Conservation (phyloP, 2,797 vertebrate genomes). For the Cryptoprocta ferox region DNA sequence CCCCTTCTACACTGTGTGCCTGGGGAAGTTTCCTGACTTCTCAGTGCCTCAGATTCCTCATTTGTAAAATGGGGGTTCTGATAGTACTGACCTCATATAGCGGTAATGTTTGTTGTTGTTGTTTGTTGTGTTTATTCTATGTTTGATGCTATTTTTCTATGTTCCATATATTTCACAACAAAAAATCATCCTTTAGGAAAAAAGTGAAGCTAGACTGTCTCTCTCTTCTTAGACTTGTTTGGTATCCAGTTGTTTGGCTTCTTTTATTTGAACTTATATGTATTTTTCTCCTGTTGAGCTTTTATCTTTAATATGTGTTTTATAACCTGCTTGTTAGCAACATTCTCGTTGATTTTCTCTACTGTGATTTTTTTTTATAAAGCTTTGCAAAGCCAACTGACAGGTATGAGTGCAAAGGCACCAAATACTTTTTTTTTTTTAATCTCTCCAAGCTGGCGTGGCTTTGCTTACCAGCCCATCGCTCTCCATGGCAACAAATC, state of each 20-base stretch:
- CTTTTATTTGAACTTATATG: constrained; percentile 23
- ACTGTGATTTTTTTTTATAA: constrained; percentile 54
- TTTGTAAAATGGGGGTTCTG: neutral
- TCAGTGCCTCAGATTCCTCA: neutral
- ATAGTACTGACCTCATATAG: neutral
- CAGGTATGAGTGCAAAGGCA: neutral
- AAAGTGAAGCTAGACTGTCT: neutral
- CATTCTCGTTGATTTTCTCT: constrained; percentile 5
- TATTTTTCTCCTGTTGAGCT: neutral
- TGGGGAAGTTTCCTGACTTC: neutral
- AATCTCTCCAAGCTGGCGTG: neutral
- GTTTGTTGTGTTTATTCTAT: neutral
- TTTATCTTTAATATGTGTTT: constrained; percentile 45
- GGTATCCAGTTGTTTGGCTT: neutral
- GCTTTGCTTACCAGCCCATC: neutral
- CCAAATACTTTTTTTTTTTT: neutral
- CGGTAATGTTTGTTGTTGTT: neutral
- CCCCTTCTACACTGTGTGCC: neutral
- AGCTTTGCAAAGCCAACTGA: constrained; percentile 41
- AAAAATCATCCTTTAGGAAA: neutral
- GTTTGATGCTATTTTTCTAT: neutral
- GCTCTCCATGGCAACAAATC: constrained; percentile 48
- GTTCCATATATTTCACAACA: neutral
- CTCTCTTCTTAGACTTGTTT: neutral
- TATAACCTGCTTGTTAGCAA: neutral